Evolutionary conservation across 2,797 vertebrate species (phyloP).

Genomic region (Acrossocheilus wenchowensis): DNA sequence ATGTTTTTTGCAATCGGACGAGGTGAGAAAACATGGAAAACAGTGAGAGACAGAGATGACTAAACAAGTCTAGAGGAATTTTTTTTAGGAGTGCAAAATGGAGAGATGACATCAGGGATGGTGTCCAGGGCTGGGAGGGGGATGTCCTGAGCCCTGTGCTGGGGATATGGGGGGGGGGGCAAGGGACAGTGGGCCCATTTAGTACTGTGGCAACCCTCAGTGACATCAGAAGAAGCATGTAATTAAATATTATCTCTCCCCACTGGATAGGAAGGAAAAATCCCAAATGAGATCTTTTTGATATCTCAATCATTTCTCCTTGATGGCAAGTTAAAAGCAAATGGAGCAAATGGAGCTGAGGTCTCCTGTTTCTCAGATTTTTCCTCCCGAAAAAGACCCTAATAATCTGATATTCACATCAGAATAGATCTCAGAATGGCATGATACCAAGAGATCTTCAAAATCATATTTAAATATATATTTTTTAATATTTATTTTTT

Average conservation of each 20-base stretch:
- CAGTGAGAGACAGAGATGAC: constrained; percentile 35
- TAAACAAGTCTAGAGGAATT: background rate
- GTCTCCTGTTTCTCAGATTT: background rate
- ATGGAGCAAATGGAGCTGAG: background rate
- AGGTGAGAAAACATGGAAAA: constrained; percentile 46
- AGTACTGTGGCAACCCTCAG: background rate
- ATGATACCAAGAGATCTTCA: background rate
- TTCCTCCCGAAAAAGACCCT: background rate
- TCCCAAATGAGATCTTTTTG: constrained; percentile 4
- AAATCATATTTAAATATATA: background rate
- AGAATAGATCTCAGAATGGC: background rate
- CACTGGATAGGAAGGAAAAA: background rate
- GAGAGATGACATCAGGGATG: constrained; percentile 17
- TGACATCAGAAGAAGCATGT: background rate
- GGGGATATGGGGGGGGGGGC: background rate
- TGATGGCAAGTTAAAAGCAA: background rate
- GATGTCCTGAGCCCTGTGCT: background rate
- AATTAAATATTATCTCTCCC: background rate
- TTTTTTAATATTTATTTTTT: background rate
- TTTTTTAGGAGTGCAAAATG: constrained; percentile 3
- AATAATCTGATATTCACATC: background rate
- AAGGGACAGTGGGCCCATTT: background rate
- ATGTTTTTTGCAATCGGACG: constrained; percentile 49
- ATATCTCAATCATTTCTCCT: background rate
- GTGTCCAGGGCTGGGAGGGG: background rate